phyloP scores from a whole-genome alignment of 2,797 vertebrate species.

The Menidia menidia region DNA sequence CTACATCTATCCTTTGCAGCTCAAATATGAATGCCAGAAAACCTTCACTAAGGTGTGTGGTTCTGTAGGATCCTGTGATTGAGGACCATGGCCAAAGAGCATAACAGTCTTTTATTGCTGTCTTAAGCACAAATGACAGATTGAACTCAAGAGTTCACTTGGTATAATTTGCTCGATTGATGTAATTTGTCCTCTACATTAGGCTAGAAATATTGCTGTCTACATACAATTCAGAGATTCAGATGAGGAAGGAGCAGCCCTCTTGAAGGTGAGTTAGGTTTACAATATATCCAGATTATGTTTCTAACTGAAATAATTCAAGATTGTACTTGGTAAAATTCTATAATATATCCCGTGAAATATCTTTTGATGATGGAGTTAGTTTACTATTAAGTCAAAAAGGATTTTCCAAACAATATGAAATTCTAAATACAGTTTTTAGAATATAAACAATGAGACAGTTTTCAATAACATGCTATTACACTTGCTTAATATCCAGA shows the following conservation, averaged over 20 bases:
- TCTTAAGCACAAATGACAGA: neutral
- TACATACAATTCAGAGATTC: conserved; percentile 93
- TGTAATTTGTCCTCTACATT: conserved; percentile 20
- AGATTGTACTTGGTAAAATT: no score
- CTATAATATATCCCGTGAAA: no score
- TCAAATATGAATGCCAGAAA: conserved; percentile 98
- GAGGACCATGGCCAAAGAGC: neutral
- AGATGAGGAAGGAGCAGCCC: conserved; percentile 86
- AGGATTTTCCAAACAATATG: no score
- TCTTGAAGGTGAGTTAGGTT: conserved; percentile 86
- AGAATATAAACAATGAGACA: no score
- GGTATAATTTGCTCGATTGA: neutral
- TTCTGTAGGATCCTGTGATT: no score
- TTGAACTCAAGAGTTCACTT: neutral
- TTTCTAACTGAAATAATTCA: no score
- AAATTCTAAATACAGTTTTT: no score
- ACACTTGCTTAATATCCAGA: no score
- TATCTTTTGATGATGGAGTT: no score
- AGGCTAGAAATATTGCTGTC: conserved; percentile 96
- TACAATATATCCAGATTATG: neutral
- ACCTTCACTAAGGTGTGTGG: conserved; percentile 92
- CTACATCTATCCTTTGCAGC: conserved; percentile 91
- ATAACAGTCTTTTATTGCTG: neutral
- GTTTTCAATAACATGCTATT: no score
- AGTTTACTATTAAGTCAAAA: no score